These are phyloP conservation scores for Brachypterus glaber DNA, from an alignment of 2,888 invertebrate species.

Conservation along the genomic window DNA sequence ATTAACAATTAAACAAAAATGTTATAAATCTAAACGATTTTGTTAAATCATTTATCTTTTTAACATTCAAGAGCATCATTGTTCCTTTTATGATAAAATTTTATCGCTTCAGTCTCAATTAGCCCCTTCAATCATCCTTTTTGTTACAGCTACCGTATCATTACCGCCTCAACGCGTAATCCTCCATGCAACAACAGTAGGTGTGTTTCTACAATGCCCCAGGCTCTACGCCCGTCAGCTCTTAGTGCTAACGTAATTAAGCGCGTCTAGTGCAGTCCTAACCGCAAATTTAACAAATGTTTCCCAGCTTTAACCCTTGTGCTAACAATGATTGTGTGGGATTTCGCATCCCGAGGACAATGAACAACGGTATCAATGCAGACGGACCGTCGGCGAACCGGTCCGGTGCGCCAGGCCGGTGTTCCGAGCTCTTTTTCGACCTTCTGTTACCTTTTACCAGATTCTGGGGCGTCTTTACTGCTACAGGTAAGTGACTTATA, in stretches of 20 bases:
- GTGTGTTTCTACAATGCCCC: too few species aligned
- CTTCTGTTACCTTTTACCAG: constrained; percentile 25
- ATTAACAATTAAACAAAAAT: too few species aligned
- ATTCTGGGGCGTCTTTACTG: constrained; percentile 27
- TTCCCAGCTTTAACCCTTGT: constrained; percentile 19
- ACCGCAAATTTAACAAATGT: constrained; percentile 15
- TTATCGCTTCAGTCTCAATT: too few species aligned
- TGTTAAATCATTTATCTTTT: not conserved
- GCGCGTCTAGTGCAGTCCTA: constrained; percentile 1
- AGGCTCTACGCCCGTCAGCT: constrained; percentile 7
- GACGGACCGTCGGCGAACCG: not conserved
- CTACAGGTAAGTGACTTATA: constrained; percentile 29
- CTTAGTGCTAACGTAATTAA: too few species aligned
- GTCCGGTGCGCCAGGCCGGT: not conserved
- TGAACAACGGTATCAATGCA: constrained; percentile 18
- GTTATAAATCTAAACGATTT: too few species aligned
- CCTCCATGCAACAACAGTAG: too few species aligned
- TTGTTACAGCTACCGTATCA: too few species aligned
- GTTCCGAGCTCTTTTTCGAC: constrained; percentile 19
- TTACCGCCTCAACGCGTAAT: too few species aligned
- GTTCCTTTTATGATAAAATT: too few species aligned
- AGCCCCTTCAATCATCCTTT: too few species aligned
- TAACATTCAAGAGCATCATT: too few species aligned
- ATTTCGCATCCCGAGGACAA: constrained; percentile 12
- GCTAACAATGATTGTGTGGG: constrained; percentile 16